These are phyloP conservation scores for Campaea margaritaria DNA, from an alignment of 2,888 invertebrate genomes.

Conservation along the genomic window DNA sequence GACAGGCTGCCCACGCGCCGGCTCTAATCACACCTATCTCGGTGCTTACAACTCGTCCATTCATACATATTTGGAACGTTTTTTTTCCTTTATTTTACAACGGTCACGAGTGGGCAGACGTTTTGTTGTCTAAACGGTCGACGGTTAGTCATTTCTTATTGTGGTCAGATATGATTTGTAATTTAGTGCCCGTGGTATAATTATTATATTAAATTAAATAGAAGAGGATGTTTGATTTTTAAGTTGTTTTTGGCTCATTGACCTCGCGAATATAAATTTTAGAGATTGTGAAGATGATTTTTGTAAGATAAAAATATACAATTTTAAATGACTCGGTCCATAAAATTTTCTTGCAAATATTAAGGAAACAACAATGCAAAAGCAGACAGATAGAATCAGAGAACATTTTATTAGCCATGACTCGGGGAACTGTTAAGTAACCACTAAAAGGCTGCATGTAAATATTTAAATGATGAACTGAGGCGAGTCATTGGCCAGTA, in stretches of 20 bases:
- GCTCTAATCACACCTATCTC: constrained; percentile 81
- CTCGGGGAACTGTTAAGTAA: constrained; percentile 41
- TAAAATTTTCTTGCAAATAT: neutral
- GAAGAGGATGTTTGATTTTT: no score
- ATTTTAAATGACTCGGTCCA: neutral
- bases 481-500: constrained; percentile 73
- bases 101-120: constrained; percentile 70
- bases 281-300: no score
- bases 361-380: constrained; percentile 20
- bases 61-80: constrained; percentile 73
- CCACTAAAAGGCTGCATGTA: constrained; percentile 65
- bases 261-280: no score
- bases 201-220: constrained; percentile 14
- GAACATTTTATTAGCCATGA: constrained; percentile 37
- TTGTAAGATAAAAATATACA: neutral
- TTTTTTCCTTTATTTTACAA: constrained; percentile 61
- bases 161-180: constrained; percentile 32
- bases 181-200: constrained; percentile 32
- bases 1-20: constrained; percentile 81
- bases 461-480: constrained; percentile 67
- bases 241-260: no score
- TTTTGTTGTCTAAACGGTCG: constrained; percentile 67
- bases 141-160: constrained; percentile 55
- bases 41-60: constrained; percentile 66
- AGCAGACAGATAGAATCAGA: constrained; percentile 34